Base-by-base conservation (phyloP, 2,888 invertebrate species). In the Acronicta aceris region DNA sequence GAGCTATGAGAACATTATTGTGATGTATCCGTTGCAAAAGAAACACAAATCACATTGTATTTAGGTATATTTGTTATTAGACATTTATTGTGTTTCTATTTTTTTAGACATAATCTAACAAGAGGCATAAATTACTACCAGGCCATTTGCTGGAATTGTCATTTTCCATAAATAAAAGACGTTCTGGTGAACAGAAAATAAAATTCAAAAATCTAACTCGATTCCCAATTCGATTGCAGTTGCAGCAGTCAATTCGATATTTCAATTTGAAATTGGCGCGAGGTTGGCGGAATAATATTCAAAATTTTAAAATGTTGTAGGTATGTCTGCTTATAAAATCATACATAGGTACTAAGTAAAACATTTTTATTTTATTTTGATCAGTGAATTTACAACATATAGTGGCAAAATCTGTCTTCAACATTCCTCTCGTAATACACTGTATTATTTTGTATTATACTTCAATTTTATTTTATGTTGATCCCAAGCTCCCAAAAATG, bases 381-480 rank as follows among this genome's bases (percentile, higher is more conserved):
- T 33, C 33, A 33, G 3, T 33, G 10, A 12, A 12, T 33, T 33
- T 33, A 30, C 30, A 10, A 10, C 9, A 30, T 30, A 8, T 40
- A 53, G 40, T n/a, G 49, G 10, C 13, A 33, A 66, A 77, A 77
- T 72, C 74, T 51, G 46, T 77, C 25, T 63, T 49, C 46, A 61
- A 45, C 47, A 69, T 47, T 21, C 21, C 21, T 21, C 21, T 69
- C 42, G 68, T 82, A 83, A 82, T 84, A 79, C 83, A 82, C 76
- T 79, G 70, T 71, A 79, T 81, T 82, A 82, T 79, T 72, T 82
- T 71, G 71, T 84, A 80, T 79, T 81, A 83, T 81, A 76, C 84
- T 85, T 84, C 86, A 84, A 88, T 87, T 89, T 89, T 87, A 89
- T 89, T 90, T 89, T 87, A 89, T 86, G 87, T 85, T 89, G 85